Evolutionary conservation across 2,797 vertebrate genomes (phyloP), one percentile per base, ranked within the genome.

Genomic region (Brotula barbata): DNA sequence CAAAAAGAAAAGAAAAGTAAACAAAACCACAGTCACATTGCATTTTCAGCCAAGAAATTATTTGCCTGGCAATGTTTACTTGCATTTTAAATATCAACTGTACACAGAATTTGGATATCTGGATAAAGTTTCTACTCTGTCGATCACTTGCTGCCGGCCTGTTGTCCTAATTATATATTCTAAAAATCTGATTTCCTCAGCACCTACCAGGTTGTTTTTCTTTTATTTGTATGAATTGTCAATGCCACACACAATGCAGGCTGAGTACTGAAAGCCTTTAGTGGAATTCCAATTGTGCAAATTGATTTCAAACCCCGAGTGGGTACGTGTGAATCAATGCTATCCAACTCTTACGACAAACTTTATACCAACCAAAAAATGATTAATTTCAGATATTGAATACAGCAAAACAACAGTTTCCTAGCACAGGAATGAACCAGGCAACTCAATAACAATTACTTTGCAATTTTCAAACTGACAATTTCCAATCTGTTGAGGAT

Each of bases 401-500:
- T 15, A 22, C 17, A n/a, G 49, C 16, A n/a, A 1, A 13, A 14
- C 71, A 60, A 75, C 58, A 61, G 51, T 19, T 72, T 69, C 25
- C 40, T 21, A 13, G 39, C 22, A 31, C 42, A 64, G 62, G 45
- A 67, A 66, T 46, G 43, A 68, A 66, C 61, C 31, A 64, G 50
- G 65, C 58, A 66, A 68, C 37, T 48, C 15, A 60, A 61, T 45
- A 77, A 77, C 58, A 81, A 71, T 73, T 64, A 77, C 48, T 37
- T 70, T 83, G 52, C 75, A 65, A 79, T 72, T 80, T 77, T 77
- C 63, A 41, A 83, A 88, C 44, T 56, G 67, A 62, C 69, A 70
- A 86, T 84, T 82, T 86, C 68, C 83, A 75, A 84, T 80, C 66
- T 82, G 78, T 54, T 56, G 58, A 64, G 56, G 66, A 72, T 78